Evolutionary conservation across 2,113 vertebrate species (phyloP), one percentile per base, ranked within the genome.

Genomic region (Brachypteracias leptosomus): DNA sequence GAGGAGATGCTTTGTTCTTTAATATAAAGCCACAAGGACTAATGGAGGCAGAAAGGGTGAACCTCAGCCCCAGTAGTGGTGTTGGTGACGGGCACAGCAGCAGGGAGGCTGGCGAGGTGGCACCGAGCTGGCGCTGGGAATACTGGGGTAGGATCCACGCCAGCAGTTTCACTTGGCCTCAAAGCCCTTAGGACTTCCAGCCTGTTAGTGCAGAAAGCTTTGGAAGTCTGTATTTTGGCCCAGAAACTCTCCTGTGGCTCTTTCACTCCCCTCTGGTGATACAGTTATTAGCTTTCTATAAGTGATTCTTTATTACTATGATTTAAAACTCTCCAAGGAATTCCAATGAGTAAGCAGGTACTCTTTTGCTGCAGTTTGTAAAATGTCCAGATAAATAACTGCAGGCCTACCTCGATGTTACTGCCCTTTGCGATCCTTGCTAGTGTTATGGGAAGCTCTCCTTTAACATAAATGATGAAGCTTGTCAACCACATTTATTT

Each of bases 291-390:
- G 57, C 68, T 77, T 77, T 86, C 61, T 59, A 0, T 87, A 77
- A 95, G 93, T 77, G 85, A 72, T 90, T 74, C 76, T 95, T 77
- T 90, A 88, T 96, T 95, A 71, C 57, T 33, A 28, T 40, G 68
- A 74, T 96, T 92, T 92, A 92, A 84, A 95, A 71, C 79, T 81
- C 86, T 52, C 36, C 31, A 6, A 73, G 85, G 88, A 84, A 47
- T 81, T 83, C 79, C 46, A 79, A 65, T 63, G 65, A 93, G 65
- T 59, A 84, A 88, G 91, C 82, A 92, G 88, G 90, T 93, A 78
- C 68, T 94, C 36, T 74, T 75, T 47, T 78, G 70, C 85, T 71
- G 90, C 75, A 62, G 6, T 66, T 77, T 84, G 68, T 96, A 78
- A 88, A 77, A 63, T 42, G 65, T 57, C 76, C 63, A 83, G 17